A percentile compares a stretch with the other conserved stretches of the same genome.
These are phyloP conservation scores for Burhinus bistriatus DNA, from an alignment of 2,113 vertebrate species.

Conservation along the genomic window DNA sequence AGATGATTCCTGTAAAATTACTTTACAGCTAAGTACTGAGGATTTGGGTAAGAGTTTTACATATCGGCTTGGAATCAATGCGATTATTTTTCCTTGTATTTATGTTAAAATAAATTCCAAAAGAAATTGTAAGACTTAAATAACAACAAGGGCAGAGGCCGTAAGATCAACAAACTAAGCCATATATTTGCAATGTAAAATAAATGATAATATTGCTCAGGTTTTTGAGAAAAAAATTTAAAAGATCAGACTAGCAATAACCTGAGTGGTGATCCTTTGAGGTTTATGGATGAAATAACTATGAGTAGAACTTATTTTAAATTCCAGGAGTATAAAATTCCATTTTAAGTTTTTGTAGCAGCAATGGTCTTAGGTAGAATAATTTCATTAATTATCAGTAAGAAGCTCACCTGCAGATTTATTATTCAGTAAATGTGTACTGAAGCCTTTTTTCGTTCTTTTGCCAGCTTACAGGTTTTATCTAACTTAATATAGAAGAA, in stretches of 20 bases:
- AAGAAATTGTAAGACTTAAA: background rate
- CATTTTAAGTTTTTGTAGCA: background rate
- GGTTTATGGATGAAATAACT: background rate
- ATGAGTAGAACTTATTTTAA: background rate
- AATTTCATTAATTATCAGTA: conserved; percentile 51
- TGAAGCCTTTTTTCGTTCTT: background rate
- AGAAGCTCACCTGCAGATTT: background rate
- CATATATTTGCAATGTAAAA: background rate
- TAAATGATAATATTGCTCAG: background rate
- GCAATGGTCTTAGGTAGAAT: background rate
- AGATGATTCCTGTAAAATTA: conserved; percentile 70
- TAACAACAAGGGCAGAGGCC: background rate
- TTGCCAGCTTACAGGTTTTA: background rate
- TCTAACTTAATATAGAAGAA: background rate
- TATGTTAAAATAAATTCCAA: background rate
- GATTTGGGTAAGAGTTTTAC: conserved; percentile 68
- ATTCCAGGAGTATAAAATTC: background rate
- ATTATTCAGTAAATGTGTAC: conserved; percentile 7
- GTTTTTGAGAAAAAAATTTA: background rate
- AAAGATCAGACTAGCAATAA: background rate
- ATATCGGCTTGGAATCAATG: background rate
- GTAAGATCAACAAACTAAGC: background rate
- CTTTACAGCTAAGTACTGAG: conserved; percentile 71
- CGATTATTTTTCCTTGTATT: background rate
- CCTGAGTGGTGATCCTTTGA: background rate